A percentile compares a stretch with the other conserved stretches of the same genome.
phyloP scores from a whole-genome alignment of 2,797 vertebrate genomes.

The Corythornis leucogaster region DNA sequence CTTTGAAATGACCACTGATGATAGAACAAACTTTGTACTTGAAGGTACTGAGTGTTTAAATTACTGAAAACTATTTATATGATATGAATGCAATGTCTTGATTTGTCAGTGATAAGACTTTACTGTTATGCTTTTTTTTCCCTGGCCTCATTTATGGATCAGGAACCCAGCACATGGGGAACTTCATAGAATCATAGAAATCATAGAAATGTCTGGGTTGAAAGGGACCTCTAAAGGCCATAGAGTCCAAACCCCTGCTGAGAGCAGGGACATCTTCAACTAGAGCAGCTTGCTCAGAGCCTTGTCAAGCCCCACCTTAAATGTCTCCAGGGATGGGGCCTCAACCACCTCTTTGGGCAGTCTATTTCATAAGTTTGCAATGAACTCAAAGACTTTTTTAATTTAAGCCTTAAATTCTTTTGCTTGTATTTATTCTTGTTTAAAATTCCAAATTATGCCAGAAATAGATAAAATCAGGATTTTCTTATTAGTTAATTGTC shows the following conservation, averaged over 20 bases:
- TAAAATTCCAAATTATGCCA: neutral
- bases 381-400: neutral
- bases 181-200: neutral
- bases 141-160: neutral
- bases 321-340: too few species aligned
- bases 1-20: neutral
- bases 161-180: rapidly evolving
- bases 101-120: neutral
- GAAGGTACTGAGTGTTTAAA: neutral
- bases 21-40: neutral
- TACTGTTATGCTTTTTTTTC: rapidly evolving
- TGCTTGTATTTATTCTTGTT: neutral
- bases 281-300: too few species aligned
- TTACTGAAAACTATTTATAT: neutral
- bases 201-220: too few species aligned
- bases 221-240: too few species aligned
- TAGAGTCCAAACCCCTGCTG: too few species aligned
- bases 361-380: neutral
- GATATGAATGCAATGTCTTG: neutral
- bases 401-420: neutral
- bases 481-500: conserved; percentile 19
- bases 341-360: too few species aligned
- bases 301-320: too few species aligned
- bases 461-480: neutral
- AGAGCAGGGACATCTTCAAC: too few species aligned